These are phyloP conservation scores for Anarhynchus alexandrinus DNA, from an alignment of 2,113 vertebrate genomes.

Conservation along the genomic window DNA sequence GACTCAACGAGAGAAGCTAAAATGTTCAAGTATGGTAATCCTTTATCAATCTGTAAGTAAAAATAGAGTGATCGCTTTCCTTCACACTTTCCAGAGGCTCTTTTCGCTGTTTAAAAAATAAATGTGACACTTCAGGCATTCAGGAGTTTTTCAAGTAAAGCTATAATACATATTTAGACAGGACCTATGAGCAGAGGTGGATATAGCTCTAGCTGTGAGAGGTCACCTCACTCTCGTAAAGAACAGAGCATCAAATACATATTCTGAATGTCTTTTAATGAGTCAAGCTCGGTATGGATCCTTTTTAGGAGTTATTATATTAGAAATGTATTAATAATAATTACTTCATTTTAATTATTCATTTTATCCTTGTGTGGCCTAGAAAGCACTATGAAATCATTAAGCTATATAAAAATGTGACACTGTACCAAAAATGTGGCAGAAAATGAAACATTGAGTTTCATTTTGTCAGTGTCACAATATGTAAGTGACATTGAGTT, in stretches of 20 bases:
- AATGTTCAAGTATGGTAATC: not conserved
- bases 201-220: not conserved
- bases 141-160: not conserved
- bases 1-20: not conserved
- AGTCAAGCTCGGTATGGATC: not conserved
- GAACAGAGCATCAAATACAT: not conserved
- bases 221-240: not conserved
- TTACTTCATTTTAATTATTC: conserved; percentile 61
- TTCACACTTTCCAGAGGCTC: not conserved
- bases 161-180: not conserved
- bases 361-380: conserved; percentile 6
- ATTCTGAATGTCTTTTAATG: conserved; percentile 6
- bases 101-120: not conserved
- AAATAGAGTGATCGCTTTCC: not conserved
- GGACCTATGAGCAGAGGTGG: not conserved
- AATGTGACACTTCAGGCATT: not conserved
- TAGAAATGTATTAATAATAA: conserved; percentile 40
- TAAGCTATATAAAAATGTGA: conserved; percentile 24
- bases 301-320: not conserved
- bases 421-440: conserved; percentile 19
- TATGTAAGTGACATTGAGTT: not conserved
- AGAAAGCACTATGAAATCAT: conserved; percentile 33
- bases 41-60: not conserved
- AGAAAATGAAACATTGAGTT: conserved; percentile 28
- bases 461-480: not conserved